phyloP scores from a whole-genome alignment of 2,113 vertebrate species.

The Mystacornis crossleyi region DNA sequence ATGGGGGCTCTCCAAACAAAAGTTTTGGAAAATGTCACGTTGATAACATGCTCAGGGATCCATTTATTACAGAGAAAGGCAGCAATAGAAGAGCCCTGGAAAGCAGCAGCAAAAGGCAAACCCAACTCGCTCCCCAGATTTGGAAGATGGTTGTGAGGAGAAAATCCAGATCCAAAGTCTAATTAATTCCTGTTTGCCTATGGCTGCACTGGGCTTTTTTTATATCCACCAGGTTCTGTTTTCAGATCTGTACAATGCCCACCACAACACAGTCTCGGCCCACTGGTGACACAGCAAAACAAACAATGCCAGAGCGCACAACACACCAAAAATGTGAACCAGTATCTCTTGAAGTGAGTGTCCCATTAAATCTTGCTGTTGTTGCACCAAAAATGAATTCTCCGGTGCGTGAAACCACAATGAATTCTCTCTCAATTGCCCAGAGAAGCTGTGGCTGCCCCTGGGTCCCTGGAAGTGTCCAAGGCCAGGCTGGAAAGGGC shows the following conservation, averaged over 20 bases:
- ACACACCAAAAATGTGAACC: neutral
- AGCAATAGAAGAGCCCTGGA: neutral
- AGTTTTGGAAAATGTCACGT: neutral
- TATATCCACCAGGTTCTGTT: neutral
- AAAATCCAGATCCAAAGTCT: neutral
- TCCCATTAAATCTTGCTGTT: neutral
- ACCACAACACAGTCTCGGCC: neutral
- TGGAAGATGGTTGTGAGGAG: fast-evolving
- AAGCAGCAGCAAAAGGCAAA: neutral
- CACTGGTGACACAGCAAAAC: neutral
- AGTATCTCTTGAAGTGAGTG: neutral
- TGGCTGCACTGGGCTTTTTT: neutral
- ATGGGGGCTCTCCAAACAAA: neutral
- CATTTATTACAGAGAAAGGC: neutral
- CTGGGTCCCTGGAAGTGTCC: neutral
- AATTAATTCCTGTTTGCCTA: neutral
- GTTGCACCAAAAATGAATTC: neutral
- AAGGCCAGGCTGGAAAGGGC: neutral
- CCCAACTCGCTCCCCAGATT: neutral
- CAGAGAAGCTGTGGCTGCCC: neutral
- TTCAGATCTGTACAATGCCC: neutral
- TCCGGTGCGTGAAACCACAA: neutral
- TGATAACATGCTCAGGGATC: fast-evolving
- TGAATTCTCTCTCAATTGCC: no score
- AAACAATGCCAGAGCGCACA: neutral